These are phyloP conservation scores for Sphenopsis melanotis DNA, from an alignment of 2,797 vertebrate genomes.

Conservation along the genomic window DNA sequence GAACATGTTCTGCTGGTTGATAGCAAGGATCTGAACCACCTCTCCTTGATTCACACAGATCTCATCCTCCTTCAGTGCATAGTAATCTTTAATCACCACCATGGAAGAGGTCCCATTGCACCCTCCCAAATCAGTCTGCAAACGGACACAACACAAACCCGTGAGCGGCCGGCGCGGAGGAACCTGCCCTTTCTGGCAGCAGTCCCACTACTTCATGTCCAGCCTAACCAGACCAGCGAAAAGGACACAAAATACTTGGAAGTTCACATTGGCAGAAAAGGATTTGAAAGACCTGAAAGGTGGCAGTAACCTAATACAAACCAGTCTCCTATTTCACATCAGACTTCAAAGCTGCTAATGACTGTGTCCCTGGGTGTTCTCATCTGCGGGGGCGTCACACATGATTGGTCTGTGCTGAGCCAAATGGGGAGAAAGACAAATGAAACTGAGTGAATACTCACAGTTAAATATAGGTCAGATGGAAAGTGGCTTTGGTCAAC, in stretches of 20 bases:
- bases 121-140: conserved; percentile 80
- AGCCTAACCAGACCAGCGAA: neutral
- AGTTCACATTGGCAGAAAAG: neutral
- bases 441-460: neutral
- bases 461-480: neutral
- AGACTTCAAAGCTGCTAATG: neutral
- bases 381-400: neutral
- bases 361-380: neutral
- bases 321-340: neutral
- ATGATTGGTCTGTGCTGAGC: neutral
- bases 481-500: neutral
- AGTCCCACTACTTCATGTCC: neutral
- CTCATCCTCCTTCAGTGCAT: conserved; percentile 97
- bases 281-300: neutral
- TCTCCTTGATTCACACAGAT: conserved; percentile 93
- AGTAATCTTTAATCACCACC: conserved; percentile 94
- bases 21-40: conserved; percentile 90
- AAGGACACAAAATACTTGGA: neutral
- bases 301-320: neutral
- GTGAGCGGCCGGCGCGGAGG: neutral
- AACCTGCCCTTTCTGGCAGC: neutral
- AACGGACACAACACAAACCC: conserved; percentile 37
- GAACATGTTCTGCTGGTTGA: conserved; percentile 99
- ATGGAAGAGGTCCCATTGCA: conserved; percentile 92
- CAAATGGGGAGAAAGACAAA: neutral